phyloP scores from a whole-genome alignment of 2,888 invertebrate species.

The Doris montereyensis region DNA sequence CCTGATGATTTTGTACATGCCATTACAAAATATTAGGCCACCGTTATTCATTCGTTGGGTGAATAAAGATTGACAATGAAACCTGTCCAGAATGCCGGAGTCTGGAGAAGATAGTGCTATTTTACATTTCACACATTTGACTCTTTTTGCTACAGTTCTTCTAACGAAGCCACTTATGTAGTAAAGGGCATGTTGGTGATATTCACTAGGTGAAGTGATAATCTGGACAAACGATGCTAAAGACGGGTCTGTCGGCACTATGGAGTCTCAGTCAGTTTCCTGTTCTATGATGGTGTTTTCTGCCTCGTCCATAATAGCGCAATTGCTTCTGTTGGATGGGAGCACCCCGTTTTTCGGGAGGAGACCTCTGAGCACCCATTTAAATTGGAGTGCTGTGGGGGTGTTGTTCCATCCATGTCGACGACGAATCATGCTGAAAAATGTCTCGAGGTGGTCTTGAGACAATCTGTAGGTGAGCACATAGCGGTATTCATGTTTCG shows the following conservation, averaged over 20 bases:
- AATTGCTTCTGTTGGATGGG: not conserved
- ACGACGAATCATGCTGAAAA: not conserved
- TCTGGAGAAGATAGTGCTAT: not conserved
- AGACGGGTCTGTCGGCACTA: too few species aligned
- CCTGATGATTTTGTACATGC: not conserved
- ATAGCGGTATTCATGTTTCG: not conserved
- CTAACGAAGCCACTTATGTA: not conserved
- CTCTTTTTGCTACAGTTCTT: not conserved
- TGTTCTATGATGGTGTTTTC: not conserved
- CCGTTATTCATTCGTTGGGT: not conserved
- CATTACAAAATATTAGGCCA: not conserved
- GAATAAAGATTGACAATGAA: not conserved
- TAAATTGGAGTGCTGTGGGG: not conserved
- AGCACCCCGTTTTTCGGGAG: not conserved
- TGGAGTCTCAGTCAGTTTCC: not conserved
- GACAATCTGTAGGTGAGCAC: not conserved
- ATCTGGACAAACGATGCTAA: not conserved
- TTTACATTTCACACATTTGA: not conserved
- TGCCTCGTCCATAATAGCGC: not conserved
- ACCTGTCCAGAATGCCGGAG: not conserved
- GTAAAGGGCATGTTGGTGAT: not conserved
- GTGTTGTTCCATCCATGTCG: not conserved
- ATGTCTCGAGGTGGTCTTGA: conserved; percentile 7
- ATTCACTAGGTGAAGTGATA: not conserved
- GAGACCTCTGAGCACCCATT: not conserved